Percentiles rank a stretch among this genome's conserved stretches.
Conservation (phyloP, 2,797 vertebrate species). For the Hydrolagus colliei region DNA sequence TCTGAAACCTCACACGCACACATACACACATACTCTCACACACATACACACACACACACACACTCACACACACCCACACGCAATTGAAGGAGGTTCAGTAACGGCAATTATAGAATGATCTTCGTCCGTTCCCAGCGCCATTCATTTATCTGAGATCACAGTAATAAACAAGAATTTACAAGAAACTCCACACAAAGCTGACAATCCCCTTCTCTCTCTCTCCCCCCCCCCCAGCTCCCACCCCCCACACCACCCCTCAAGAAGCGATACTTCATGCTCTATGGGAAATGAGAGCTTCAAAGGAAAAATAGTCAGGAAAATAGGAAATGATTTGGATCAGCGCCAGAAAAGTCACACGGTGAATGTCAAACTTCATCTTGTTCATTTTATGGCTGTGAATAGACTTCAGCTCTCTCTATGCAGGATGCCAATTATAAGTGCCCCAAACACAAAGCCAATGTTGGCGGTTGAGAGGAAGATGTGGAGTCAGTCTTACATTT, state of each 20-base stretch:
- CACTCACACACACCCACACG: too few species aligned
- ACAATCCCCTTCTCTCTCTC: not conserved
- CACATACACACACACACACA: too few species aligned
- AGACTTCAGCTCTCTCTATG: not conserved
- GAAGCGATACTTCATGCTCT: not conserved
- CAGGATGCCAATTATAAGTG: not conserved
- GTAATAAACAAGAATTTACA: not conserved
- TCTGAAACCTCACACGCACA: too few species aligned
- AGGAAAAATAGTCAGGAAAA: conserved; percentile 11
- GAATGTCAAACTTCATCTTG: conserved; percentile 17
- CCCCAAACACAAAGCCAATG: not conserved
- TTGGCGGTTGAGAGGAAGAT: not conserved
- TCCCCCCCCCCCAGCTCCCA: not conserved
- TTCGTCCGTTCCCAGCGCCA: not conserved
- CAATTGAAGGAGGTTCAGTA: not conserved
- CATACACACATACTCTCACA: too few species aligned
- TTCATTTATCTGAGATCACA: not conserved
- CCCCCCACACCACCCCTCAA: not conserved
- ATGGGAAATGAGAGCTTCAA: conserved; percentile 11
- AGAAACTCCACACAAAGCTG: not conserved
- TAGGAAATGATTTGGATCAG: conserved; percentile 11
- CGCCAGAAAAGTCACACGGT: not conserved
- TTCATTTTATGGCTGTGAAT: conserved; percentile 9
- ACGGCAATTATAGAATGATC: not conserved
- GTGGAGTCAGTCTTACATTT: not conserved